Conservation (phyloP, 1,140 invertebrate genomes). For the Paracyclopina nana region DNA sequence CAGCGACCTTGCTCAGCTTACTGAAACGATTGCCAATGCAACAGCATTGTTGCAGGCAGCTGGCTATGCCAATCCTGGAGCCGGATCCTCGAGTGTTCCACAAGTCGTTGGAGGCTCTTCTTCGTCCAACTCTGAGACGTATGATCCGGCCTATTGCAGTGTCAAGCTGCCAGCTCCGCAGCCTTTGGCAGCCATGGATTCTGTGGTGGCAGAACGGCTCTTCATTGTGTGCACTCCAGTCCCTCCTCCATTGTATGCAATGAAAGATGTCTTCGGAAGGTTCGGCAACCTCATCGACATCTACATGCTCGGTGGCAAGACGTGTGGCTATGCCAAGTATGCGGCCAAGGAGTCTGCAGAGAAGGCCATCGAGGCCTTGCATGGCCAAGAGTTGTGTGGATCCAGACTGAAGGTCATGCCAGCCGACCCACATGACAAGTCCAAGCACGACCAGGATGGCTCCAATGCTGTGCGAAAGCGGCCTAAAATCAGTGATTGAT, state of each 20-base stretch:
- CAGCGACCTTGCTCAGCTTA: conserved; percentile 36
- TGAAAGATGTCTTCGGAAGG: conserved; percentile 70
- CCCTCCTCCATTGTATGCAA: conserved; percentile 50
- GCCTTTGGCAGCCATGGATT: conserved; percentile 48
- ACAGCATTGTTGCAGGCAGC: conserved; percentile 38
- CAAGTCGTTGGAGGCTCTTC: conserved; percentile 5
- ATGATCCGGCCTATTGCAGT: conserved; percentile 35
- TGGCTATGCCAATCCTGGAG: conserved; percentile 12
- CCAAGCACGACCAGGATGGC: too few species aligned
- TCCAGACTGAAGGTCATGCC: conserved; percentile 64
- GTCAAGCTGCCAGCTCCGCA: conserved; percentile 47
- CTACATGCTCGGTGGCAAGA: conserved; percentile 64
- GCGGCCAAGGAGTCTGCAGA: conserved; percentile 51
- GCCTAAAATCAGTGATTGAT: too few species aligned
- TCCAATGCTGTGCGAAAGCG: not conserved
- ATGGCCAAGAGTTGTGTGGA: conserved; percentile 62
- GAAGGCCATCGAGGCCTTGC: conserved; percentile 49
- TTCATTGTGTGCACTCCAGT: conserved; percentile 60
- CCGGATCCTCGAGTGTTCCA: not conserved
- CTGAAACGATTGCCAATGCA: conserved; percentile 46
- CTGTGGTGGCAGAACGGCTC: conserved; percentile 40
- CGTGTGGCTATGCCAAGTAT: conserved; percentile 79
- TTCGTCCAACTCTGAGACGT: conserved; percentile 21
- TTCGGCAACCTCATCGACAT: conserved; percentile 85
- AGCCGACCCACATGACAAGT: conserved; percentile 46